A percentile compares a stretch with the other conserved stretches of the same genome.
Conservation (phyloP, 92 coral and sea anemone genomes). For the Porites cylindrica region DNA sequence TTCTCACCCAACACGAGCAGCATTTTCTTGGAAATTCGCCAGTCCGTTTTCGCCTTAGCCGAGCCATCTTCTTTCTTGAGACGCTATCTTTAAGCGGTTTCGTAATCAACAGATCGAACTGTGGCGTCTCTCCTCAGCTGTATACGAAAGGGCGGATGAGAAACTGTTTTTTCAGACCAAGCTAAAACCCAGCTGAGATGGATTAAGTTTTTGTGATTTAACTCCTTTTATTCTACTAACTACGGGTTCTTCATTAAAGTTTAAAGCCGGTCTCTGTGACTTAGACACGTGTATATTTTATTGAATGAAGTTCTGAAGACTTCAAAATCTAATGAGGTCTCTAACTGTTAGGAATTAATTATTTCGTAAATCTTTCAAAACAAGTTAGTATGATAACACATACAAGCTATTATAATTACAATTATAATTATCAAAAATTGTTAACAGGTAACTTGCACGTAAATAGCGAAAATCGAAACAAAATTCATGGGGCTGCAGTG, state of each 20-base stretch:
- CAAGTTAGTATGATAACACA: not conserved
- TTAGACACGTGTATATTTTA: not conserved
- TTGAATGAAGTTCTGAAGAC: not conserved
- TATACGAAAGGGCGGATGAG: slow-evolving; percentile 5
- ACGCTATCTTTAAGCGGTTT: not conserved
- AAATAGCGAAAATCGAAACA: no score
- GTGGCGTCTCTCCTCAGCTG: not conserved
- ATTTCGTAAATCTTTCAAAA: slow-evolving; percentile 1
- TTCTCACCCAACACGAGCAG: slow-evolving; percentile 13
- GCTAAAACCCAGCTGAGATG: slow-evolving; percentile 29
- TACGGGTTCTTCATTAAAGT: slow-evolving; percentile 32
- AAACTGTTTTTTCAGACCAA: no score
- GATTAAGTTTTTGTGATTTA: slow-evolving; percentile 13
- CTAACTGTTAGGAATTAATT: slow-evolving; percentile 7
- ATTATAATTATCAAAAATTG: no score
- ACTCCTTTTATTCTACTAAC: not conserved
- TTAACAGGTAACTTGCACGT: no score
- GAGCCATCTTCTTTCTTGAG: not conserved
- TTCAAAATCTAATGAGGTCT: not conserved
- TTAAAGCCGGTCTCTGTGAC: not conserved
- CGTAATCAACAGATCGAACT: no score
- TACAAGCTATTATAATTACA: no score
- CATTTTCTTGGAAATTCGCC: slow-evolving; percentile 15
- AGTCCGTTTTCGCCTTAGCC: slow-evolving; percentile 4
- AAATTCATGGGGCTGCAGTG: no score